These are phyloP conservation scores for Pocillopora damicornis DNA, from an alignment of 64 coral and sea anemone genomes.

Conservation along the genomic window DNA sequence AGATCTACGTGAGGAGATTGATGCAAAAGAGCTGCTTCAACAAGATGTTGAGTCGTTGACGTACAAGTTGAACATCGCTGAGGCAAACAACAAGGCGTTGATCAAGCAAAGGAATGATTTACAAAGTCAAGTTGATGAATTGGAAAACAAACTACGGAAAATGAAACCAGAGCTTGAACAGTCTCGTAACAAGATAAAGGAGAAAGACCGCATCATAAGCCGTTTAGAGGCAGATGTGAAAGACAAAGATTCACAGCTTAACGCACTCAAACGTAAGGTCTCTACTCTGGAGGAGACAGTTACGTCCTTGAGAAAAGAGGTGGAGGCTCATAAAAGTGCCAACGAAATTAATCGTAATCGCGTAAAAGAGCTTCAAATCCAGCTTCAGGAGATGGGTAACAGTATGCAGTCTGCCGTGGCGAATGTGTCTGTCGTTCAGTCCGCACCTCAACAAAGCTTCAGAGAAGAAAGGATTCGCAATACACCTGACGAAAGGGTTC, in stretches of 20 bases:
- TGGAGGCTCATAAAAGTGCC: slow-evolving; percentile 60
- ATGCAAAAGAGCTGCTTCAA: slow-evolving; percentile 61
- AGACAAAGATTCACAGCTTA: slow-evolving; percentile 51
- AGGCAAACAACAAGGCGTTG: slow-evolving; percentile 52
- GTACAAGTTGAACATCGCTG: slow-evolving; percentile 70
- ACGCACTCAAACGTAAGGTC: slow-evolving; percentile 50
- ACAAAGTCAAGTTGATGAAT: slow-evolving; percentile 43
- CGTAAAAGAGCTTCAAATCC: slow-evolving; percentile 61
- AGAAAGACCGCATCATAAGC: slow-evolving; percentile 68
- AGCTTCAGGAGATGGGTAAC: slow-evolving; percentile 52
- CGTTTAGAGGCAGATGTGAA: slow-evolving; percentile 57
- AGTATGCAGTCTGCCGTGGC: background rate
- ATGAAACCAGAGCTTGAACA: slow-evolving; percentile 70
- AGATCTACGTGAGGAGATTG: slow-evolving; percentile 53
- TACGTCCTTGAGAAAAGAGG: slow-evolving; percentile 56
- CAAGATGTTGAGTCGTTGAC: slow-evolving; percentile 52
- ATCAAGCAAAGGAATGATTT: slow-evolving; percentile 64
- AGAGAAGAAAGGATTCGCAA: slow-evolving; percentile 7
- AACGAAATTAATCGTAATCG: slow-evolving; percentile 63
- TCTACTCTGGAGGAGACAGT: slow-evolving; percentile 39
- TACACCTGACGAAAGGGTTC: slow-evolving; percentile 31
- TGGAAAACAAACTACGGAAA: slow-evolving; percentile 56
- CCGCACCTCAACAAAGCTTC: slow-evolving; percentile 36
- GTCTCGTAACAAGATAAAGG: slow-evolving; percentile 73
- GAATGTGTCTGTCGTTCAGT: slow-evolving; percentile 8